phyloP scores from a whole-genome alignment of 2,797 vertebrate species.

The Meda fulgida region DNA sequence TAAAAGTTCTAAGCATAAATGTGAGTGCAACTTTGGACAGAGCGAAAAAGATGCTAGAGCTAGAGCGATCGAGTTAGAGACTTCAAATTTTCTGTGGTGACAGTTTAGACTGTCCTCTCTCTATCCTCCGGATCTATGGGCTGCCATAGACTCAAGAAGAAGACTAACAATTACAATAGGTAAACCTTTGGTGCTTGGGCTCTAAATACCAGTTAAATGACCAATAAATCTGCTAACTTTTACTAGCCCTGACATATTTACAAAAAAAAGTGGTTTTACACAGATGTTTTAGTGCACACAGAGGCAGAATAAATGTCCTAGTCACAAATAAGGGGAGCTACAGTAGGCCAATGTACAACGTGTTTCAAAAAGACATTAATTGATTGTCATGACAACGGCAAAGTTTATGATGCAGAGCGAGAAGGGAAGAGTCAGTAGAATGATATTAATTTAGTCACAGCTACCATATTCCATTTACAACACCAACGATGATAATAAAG shows the following conservation, averaged over 20 bases:
- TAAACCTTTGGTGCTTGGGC: no score
- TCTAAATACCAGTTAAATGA: neutral
- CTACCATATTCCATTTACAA: neutral
- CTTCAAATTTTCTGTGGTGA: no score
- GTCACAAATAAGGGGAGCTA: neutral
- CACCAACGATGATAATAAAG: neutral
- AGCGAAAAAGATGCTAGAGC: no score
- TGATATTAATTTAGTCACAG: neutral
- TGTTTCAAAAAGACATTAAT: conserved; percentile 4
- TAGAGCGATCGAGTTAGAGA: no score
- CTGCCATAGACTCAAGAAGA: no score
- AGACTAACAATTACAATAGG: no score
- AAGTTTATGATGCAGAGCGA: conserved; percentile 9
- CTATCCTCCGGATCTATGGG: no score
- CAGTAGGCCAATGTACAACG: neutral
- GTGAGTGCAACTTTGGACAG: no score
- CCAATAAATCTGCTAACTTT: no score
- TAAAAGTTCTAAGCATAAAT: no score
- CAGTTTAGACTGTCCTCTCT: no score
- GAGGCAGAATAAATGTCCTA: neutral
- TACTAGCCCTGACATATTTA: neutral
- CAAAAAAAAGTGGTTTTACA: neutral
- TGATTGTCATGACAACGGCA: conserved; percentile 17
- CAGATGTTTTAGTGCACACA: neutral
- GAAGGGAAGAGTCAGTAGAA: neutral